Percentiles rank a stretch among this genome's conserved stretches.
Conservation (phyloP, 2,797 vertebrate species). For the Nannoperca obscura region DNA sequence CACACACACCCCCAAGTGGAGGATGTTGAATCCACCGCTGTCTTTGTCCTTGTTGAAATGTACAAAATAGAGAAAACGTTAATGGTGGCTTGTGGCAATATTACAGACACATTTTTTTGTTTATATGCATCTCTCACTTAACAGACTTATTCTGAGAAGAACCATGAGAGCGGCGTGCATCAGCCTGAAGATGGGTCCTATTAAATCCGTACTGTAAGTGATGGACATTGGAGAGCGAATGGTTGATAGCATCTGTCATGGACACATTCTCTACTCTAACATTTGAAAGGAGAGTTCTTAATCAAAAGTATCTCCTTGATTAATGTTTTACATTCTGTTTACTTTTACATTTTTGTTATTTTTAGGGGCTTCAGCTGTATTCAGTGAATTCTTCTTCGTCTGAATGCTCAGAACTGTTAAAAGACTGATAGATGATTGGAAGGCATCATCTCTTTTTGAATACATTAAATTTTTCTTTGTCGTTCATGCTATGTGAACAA, state of each 20-base stretch:
- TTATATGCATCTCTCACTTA: conserved; percentile 64
- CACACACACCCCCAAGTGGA: conserved; percentile 31
- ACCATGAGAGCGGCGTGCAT: conserved; percentile 31
- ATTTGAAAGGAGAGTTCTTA: conserved; percentile 77
- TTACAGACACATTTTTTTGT: conserved; percentile 56
- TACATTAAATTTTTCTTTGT: conserved; percentile 66
- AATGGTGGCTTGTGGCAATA: conserved; percentile 80
- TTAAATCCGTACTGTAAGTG: conserved; percentile 46
- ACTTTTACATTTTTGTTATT: conserved; percentile 43
- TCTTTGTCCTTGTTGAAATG: conserved; percentile 62
- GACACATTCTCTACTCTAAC: conserved; percentile 58
- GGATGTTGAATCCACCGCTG: conserved; percentile 41
- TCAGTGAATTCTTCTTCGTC: conserved; percentile 47
- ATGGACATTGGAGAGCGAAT: conserved; percentile 37
- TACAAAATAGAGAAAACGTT: conserved; percentile 64
- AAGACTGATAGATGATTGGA: conserved; percentile 57
- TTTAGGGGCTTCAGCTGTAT: conserved; percentile 49
- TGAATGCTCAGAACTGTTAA: conserved; percentile 35
- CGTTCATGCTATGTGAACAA: conserved; percentile 71
- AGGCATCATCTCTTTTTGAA: conserved; percentile 59
- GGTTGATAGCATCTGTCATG: conserved; percentile 39
- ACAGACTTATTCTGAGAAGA: conserved; percentile 52
- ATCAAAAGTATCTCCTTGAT: conserved; percentile 62
- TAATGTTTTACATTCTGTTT: conserved; percentile 70
- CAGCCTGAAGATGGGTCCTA: conserved; percentile 45